Evolutionary conservation across 2,797 vertebrate genomes (phyloP), one percentile per base, ranked within the genome.

Genomic region (Hippocampus kuda): DNA sequence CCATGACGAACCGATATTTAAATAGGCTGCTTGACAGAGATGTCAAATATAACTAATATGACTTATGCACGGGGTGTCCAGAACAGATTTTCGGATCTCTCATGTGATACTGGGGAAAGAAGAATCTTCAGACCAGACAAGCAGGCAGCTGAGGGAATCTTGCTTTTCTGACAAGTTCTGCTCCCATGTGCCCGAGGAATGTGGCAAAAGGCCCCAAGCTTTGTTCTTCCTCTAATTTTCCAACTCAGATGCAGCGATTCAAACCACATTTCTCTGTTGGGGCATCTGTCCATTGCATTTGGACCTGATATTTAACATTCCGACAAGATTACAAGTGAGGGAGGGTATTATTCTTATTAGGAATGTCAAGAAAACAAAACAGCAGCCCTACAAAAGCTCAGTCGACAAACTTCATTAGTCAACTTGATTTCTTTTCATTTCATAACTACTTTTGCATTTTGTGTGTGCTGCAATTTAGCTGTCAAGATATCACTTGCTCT

Each of bases 111-210:
- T 26, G 18, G 68, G 42, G 11, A 68, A 71, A 67, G 48, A 42
- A 44, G 65, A 72, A 66, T 65, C 70, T 82, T 68, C 13, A 71
- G 75, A 72, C 15, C 67, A 78, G 77, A 77, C n/a, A 2, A 61
- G 69, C 67, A 81, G 77, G 72, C 74, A 79, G 68, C 72, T 75
- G 75, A 66, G 64, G 63, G 67, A 78, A 70, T 79, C 68, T 77
- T 67, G 72, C 71, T 53, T 67, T 71, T 72, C 67, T 77, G 71
- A 79, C 77, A 79, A 75, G 75, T 81, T 83, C 79, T 81, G 78
- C 71, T 84, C 74, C 71, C 70, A 65, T 78, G 73, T 86, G 75
- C 71, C 70, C 41, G 51, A 84, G 83, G 82, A 87, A 85, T 86
- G 84, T 79, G 75, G 67, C 74, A 77, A 79, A 74, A 77, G 67